Conservation (phyloP, 2,888 invertebrate species). For the Agrochola lychnidis region DNA sequence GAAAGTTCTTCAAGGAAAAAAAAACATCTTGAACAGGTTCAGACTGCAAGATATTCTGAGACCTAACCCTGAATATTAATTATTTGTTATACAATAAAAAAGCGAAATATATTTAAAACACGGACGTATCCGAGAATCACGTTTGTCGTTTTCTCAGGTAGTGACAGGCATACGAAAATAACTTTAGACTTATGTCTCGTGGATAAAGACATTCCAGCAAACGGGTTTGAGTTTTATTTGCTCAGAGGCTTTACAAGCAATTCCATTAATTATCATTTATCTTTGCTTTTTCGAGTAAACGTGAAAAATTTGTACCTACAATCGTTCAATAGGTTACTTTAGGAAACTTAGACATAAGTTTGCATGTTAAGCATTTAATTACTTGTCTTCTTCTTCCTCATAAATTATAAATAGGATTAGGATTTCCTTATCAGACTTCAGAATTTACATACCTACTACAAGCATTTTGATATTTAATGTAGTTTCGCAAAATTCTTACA, state of each 20-base stretch:
- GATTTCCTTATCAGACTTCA: conserved; percentile 21
- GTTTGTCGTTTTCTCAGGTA: conserved; percentile 65
- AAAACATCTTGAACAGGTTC: conserved; percentile 15
- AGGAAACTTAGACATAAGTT: not conserved
- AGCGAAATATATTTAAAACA: conserved; percentile 49
- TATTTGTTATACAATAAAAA: conserved; percentile 48
- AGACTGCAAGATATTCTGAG: conserved; percentile 27
- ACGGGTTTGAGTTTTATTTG: conserved; percentile 59
- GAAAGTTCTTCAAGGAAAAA: conserved; percentile 37
- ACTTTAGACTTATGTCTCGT: conserved; percentile 29
- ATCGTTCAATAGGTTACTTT: not conserved
- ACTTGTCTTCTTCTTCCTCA: not conserved
- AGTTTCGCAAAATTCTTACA: conserved; percentile 20
- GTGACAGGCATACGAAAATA: conserved; percentile 68
- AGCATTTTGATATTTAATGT: not conserved
- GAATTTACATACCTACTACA: conserved; percentile 3
- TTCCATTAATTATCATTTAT: conserved; percentile 33
- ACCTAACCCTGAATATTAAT: conserved; percentile 52
- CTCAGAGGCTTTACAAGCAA: conserved; percentile 12
- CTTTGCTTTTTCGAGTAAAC: conserved; percentile 33
- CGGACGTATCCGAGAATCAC: conserved; percentile 59
- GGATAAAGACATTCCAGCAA: conserved; percentile 48
- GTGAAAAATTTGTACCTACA: conserved; percentile 1
- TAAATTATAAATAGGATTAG: conserved; percentile 9
- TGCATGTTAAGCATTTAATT: not conserved